Evolutionary conservation across 2,113 vertebrate genomes (phyloP), one percentile per base, ranked within the genome.

Genomic region (Odocoileus hemionus): DNA sequence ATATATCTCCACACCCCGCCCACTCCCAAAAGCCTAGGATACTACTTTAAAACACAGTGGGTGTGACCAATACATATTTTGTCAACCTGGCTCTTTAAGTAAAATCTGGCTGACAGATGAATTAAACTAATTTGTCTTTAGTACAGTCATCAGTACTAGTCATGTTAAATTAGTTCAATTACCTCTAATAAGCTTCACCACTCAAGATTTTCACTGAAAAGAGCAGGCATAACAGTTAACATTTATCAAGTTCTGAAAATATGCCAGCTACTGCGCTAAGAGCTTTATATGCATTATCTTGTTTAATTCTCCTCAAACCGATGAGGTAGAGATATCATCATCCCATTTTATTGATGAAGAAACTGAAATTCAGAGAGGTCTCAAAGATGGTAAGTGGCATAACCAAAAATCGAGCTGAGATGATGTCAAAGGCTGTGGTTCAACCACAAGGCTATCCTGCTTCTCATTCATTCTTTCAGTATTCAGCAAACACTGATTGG

Each of bases 181-280:
- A 86, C 23, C 26, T 97, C 54, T 96, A 54, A 61, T 60, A 96
- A 86, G 7, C 58, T 45, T 95, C 78, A 88, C 23, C 8, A 70
- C 89, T 76, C 45, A 93, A 26, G 54, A 50, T 55, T 88, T 95
- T 96, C 64, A 91, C 23, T 43, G 58, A 78, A 91, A 94, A 87
- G 43, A 93, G 70, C 45, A 93, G 28, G 54, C 25, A 16, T 39
- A 60, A 45, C 12, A 79, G 15, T 85, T 10, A 96, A 89, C 55
- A 87, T 70, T 96, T 89, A 89, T 21, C 50, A 45, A 79, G 36
- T 86, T 96, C 78, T 96, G 33, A 96, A 95, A 89, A 86, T 61
- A 91, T 91, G 78, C 26, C 67, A 84, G 28, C 7, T 94, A 79
- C 47, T 86, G 15, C 2, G 8, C n/a, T 82, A 93, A 95, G n/a